Conservation (phyloP, 2,113 vertebrate species). For the human region DNA sequence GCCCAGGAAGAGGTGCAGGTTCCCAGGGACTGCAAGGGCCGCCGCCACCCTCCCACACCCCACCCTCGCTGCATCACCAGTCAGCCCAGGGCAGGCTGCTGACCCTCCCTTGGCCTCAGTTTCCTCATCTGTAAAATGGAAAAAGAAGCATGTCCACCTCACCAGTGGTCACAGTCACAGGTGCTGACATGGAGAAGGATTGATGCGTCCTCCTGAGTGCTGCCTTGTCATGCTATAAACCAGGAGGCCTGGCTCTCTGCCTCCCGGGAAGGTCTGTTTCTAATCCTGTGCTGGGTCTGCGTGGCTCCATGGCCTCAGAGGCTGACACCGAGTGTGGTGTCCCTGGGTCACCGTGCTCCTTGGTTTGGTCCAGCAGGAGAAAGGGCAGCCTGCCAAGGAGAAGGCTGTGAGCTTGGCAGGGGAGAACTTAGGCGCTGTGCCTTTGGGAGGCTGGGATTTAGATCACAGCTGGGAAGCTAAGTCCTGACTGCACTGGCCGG, state of each 20-base stretch:
- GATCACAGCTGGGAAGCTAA: neutral
- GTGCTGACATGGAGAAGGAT: neutral
- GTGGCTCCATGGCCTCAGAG: neutral
- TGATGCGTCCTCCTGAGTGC: too few species aligned
- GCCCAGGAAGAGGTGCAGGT: neutral
- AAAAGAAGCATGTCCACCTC: neutral
- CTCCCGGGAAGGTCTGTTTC: neutral
- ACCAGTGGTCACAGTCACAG: rapidly evolving
- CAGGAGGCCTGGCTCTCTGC: neutral
- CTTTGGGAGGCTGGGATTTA: neutral
- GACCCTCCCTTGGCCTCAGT: neutral
- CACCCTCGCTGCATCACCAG: rapidly evolving
- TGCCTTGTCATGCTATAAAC: too few species aligned
- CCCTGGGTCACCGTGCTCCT: neutral
- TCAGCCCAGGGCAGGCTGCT: neutral
- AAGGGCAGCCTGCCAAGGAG: neutral
- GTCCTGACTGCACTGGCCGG: neutral
- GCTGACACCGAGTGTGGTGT: rapidly evolving
- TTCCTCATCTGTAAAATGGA: neutral
- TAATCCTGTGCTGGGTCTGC: neutral
- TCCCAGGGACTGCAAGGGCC: rapidly evolving
- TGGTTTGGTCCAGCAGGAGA: neutral
- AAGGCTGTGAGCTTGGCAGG: neutral
- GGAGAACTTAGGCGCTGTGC: neutral
- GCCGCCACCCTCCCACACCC: rapidly evolving